Percentiles rank a stretch among this genome's conserved stretches.
These are phyloP conservation scores for Drosophila flavopinicola DNA, from an alignment of 2,888 invertebrate species.

Conservation along the genomic window DNA sequence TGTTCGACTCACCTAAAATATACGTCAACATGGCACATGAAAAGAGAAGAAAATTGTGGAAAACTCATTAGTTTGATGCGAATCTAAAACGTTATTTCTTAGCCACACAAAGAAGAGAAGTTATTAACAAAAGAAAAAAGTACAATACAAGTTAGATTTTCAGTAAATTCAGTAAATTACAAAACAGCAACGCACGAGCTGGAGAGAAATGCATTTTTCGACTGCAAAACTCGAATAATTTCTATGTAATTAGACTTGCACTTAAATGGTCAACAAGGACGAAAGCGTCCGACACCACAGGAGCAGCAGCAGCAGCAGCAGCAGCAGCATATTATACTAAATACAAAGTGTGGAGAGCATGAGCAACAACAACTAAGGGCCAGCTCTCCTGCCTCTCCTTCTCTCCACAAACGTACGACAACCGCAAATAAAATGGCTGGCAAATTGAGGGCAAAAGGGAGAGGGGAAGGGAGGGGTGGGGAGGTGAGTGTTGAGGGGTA, in stretches of 20 bases:
- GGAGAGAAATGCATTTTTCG: background rate
- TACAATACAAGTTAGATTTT: background rate
- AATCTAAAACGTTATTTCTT: background rate
- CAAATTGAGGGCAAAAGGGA: slow-evolving; percentile 56
- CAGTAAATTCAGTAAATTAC: slow-evolving; percentile 9
- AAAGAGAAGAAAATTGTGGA: slow-evolving; percentile 16
- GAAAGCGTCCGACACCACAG: too few species aligned
- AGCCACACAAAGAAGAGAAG: slow-evolving; percentile 5
- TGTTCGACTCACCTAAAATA: slow-evolving; percentile 9
- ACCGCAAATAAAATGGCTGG: slow-evolving; percentile 74
- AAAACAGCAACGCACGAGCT: slow-evolving; percentile 1
- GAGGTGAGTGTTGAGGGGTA: slow-evolving; percentile 12
- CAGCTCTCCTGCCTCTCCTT: background rate
- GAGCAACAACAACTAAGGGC: slow-evolving; percentile 17
- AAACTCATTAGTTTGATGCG: slow-evolving; percentile 17
- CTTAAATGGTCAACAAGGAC: slow-evolving; percentile 73
- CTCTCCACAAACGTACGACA: slow-evolving; percentile 58
- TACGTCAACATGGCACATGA: slow-evolving; percentile 2
- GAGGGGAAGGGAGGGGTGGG: background rate
- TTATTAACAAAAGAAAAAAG: slow-evolving; percentile 7
- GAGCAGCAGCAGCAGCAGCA: slow-evolving; percentile 26
- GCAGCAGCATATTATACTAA: slow-evolving; percentile 57
- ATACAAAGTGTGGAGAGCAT: slow-evolving; percentile 30
- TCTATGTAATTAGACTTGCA: slow-evolving; percentile 70
- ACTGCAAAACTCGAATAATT: slow-evolving; percentile 59